phyloP scores from a whole-genome alignment of 2,888 invertebrate genomes.

The Diaperis boleti region DNA sequence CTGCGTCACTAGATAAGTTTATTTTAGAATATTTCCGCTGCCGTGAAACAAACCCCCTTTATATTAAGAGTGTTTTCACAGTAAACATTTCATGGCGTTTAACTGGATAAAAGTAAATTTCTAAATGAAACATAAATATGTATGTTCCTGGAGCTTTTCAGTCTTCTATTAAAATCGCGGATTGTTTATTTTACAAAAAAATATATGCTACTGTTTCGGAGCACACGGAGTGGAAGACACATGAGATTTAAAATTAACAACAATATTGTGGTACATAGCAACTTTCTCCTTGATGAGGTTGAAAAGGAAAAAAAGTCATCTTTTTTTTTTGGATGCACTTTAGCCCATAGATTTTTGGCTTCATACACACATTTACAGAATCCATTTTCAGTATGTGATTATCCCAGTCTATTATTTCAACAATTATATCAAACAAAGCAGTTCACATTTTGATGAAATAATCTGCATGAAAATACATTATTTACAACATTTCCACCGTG shows the following conservation, averaged over 20 bases:
- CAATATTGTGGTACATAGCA: neutral
- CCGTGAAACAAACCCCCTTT: slow-evolving; percentile 42
- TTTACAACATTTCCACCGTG: slow-evolving; percentile 4
- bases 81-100: slow-evolving; percentile 45
- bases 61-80: slow-evolving; percentile 42
- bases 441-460: slow-evolving; percentile 4
- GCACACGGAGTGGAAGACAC: too few species aligned
- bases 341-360: neutral
- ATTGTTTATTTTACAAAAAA: slow-evolving; percentile 13
- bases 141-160: slow-evolving; percentile 18
- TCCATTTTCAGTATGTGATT: neutral
- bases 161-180: slow-evolving; percentile 36
- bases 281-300: neutral
- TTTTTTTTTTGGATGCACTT: neutral
- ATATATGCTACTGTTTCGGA: too few species aligned
- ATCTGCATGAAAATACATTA: slow-evolving; percentile 14
- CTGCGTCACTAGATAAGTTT: slow-evolving; percentile 43
- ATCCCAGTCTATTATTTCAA: slow-evolving; percentile 11
- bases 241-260: slow-evolving; percentile 7
- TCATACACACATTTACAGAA: neutral
- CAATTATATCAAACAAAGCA: slow-evolving; percentile 10
- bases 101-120: slow-evolving; percentile 44
- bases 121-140: slow-evolving; percentile 45
- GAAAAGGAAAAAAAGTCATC: neutral
- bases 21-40: slow-evolving; percentile 44